Evolutionary conservation across 2,888 invertebrate genomes (phyloP), one percentile per base, ranked within the genome.

Genomic region (Drosophila rubida): DNA sequence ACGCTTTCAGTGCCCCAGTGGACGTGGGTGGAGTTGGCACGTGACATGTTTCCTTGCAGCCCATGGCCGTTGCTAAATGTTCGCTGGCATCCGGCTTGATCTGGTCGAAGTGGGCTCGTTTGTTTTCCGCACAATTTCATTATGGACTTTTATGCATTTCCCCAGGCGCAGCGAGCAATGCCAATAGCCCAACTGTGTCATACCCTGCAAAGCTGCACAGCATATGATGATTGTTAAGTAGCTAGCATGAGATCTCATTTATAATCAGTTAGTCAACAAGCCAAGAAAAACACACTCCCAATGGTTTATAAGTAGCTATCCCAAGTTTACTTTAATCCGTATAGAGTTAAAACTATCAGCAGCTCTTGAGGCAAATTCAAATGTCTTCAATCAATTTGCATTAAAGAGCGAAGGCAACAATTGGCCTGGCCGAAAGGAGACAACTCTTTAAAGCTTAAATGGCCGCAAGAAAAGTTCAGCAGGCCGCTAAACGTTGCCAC

Each of bases 91-190:
- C 32, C 32, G n/a, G 32, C n/a, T 32, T 32, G n/a, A n/a, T 2
- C 14, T 14, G 13, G 13, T 14, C 14, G 2, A 14, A 32, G 50
- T 54, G 14, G 25, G 41, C 16, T 46, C 57, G 50, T 44, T 75
- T 50, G 48, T 48, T 60, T 75, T 69, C 75, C 66, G 78, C 79
- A 60, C 86, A 85, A 81, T 78, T 85, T 78, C 65, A 75, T 85
- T 81, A 74, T 81, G 71, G 48, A 63, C 57, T 70, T 85, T 74
- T 81, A 69, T 74, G 59, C 60, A 60, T 41, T 14, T 37, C 16
- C 48, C 62, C 50, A 30, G 72, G 59, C 62, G 39, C 19, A 62
- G 41, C 35, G n/a, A n/a, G 42, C 37, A 37, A 41, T 50, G 42
- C 30, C 13, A 32, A 57, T 16, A 19, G n/a, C 22, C n/a, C 9